Evolutionary conservation across 1,140 invertebrate species (phyloP), one percentile per base, ranked within the genome.

Genomic region (Neocloeon triangulifer): DNA sequence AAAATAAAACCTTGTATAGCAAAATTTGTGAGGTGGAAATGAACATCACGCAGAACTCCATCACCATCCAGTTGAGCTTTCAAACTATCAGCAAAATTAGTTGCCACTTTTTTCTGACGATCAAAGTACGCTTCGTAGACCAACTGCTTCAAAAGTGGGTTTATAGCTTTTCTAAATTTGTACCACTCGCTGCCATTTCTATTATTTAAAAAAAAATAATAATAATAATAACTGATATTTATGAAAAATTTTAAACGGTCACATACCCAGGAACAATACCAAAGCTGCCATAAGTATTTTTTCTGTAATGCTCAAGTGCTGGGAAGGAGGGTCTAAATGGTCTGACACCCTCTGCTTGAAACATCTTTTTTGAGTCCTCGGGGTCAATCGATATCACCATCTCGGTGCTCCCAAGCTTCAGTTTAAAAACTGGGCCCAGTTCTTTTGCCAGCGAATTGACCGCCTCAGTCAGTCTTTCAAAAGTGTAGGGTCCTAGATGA

Each of bases 141-240:
- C 16, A 37, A 33, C 16, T 36, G 20, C 36, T 44, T 46, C 19
- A 53, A 39, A 16, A 55, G 32, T 4, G 47, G 43, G 9, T 36
- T 42, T 6, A 53, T 34, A 1, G 43, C 46, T 25, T 34, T 39
- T 31, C 52, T 36, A 17, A 47, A 42, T 37, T 44, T 47, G 30
- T 51, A 46, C 52, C 52, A 55, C 35, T 50, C 46, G 18, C 46
- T 37, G 4, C 51, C 51, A 41, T 52, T 52, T 10, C 43, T 45
- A 22, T n/a, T 13, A 36, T 35, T 26, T 15, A 25, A 5, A 35
- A 35, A 9, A 6, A 19, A 27, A 19, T 7, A 32, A n/a, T 8
- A 17, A n/a, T 32, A 9, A 16, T 10, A 23, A 32, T 19, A n/a
- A n/a, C 15, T n/a, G n/a, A 7, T 9, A 7, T 32, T n/a, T 8